Conservation (phyloP, 2,888 invertebrate species). For the Acleris sparsana region DNA sequence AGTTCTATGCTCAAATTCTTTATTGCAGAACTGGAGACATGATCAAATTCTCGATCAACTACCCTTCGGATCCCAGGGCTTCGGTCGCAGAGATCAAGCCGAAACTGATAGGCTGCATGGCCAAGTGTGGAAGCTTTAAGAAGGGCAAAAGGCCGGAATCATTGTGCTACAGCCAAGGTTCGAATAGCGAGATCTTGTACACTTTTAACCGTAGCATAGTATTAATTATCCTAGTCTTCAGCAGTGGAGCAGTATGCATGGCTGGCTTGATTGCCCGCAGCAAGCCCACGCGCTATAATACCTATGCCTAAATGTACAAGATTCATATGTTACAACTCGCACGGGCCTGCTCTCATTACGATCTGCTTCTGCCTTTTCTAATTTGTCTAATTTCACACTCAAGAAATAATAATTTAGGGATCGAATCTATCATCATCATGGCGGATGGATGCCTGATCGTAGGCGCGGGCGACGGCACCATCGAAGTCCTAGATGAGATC, state of each 20-base stretch:
- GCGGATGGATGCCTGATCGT: conserved; percentile 86
- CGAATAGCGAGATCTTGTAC: neutral
- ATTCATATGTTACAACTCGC: no score
- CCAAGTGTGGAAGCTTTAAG: conserved; percentile 82
- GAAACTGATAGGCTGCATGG: conserved; percentile 85
- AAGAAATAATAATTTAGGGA: conserved; percentile 67
- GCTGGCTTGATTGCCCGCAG: no score
- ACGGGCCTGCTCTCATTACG: no score
- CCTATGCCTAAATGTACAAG: no score
- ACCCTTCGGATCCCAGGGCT: conserved; percentile 81
- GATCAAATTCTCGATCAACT: conserved; percentile 79
- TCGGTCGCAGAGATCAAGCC: conserved; percentile 81
- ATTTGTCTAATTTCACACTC: no score
- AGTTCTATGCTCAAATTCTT: no score
- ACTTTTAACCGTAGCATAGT: no score
- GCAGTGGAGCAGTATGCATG: no score
- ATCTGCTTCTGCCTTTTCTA: no score
- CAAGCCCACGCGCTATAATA: no score
- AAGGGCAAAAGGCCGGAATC: conserved; percentile 83
- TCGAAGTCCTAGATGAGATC: conserved; percentile 88
- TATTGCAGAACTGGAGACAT: conserved; percentile 79
- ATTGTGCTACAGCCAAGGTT: conserved; percentile 84
- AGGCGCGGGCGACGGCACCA: conserved; percentile 93
- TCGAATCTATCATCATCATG: conserved; percentile 86
- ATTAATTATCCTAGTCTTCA: no score